Evolutionary conservation across 2,113 vertebrate species (phyloP), one percentile per base, ranked within the genome.

Genomic region (Rafetus swinhoei): DNA sequence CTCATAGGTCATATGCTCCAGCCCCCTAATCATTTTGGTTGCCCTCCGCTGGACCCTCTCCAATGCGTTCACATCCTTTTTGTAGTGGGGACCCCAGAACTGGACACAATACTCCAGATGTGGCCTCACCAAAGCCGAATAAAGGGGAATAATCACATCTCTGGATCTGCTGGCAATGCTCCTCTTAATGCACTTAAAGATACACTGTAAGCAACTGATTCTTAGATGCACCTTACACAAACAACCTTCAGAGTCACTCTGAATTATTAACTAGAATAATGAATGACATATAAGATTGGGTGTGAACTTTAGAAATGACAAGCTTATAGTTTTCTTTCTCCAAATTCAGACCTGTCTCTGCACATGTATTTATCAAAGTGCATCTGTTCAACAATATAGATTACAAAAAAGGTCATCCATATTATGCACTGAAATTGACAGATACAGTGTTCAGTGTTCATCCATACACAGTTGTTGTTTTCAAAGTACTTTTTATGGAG

Each of bases 291-390:
- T 50, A 54, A 92, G 89, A 32, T 24, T 45, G 16, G 77, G 18
- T 2, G 25, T 79, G 84, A 96, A 85, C 84, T 93, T 91, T 85
- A 22, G 65, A 95, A 95, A 72, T 79, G 12, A 88, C 60, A 91
- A 86, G 8, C n/a, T 35, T 29, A 84, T 56, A 84, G 65, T 52
- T 65, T 76, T 93, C 53, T 91, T 90, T 86, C 45, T 86, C 54
- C 27, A 89, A n/a, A 52, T 72, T 80, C 59, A 92, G 59, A 85
- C 15, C 56, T n/a, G n/a, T 65, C 52, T 82, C 32, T 55, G 45
- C 29, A 86, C 10, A n/a, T 81, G 11, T 29, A 50, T 82, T 69
- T 9, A 93, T 4, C 60, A 88, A 3, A 2, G 29, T 60, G 80
- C 69, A 81, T 56, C 76, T 16, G 32, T 25, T 74, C 2, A 84